These are phyloP conservation scores for Paracyprichromis sp. DNA, from an alignment of 2,113 vertebrate genomes.

Conservation along the genomic window DNA sequence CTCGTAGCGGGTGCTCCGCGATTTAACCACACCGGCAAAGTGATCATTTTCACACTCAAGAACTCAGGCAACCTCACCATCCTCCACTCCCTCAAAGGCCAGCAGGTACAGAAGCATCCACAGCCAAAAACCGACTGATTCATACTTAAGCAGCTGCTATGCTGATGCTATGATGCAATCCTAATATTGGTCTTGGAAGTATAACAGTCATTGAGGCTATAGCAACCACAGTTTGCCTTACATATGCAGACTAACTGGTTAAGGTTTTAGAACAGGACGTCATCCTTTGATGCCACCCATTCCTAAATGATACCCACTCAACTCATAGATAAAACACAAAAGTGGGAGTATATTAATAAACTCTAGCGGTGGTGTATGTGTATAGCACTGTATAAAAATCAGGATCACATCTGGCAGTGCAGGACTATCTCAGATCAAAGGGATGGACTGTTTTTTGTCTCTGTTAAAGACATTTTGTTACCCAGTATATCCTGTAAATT, in stretches of 20 bases:
- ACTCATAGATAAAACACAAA: not conserved
- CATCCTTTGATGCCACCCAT: not conserved
- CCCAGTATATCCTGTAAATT: not conserved
- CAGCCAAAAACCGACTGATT: not conserved
- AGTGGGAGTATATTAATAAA: not conserved
- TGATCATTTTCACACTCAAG: slow-evolving; percentile 90
- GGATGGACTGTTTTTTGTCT: not conserved
- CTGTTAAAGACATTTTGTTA: not conserved
- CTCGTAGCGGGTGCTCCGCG: slow-evolving; percentile 91
- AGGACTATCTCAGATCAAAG: not conserved
- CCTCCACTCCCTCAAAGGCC: slow-evolving; percentile 86
- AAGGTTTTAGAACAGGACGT: not conserved
- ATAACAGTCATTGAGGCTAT: not conserved
- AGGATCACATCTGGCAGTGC: not conserved
- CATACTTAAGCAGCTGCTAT: not conserved
- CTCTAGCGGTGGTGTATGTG: not conserved
- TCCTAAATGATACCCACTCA: not conserved
- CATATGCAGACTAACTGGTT: not conserved
- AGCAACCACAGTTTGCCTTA: not conserved
- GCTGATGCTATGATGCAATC: not conserved
- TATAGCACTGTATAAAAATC: not conserved
- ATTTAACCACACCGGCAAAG: slow-evolving; percentile 97
- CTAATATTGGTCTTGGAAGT: not conserved
- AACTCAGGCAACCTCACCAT: slow-evolving; percentile 84
- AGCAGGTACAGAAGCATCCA: slow-evolving; percentile 76